These are phyloP conservation scores for Periophthalmodon schlosseri DNA, from an alignment of 2,113 vertebrate species.

Conservation along the genomic window DNA sequence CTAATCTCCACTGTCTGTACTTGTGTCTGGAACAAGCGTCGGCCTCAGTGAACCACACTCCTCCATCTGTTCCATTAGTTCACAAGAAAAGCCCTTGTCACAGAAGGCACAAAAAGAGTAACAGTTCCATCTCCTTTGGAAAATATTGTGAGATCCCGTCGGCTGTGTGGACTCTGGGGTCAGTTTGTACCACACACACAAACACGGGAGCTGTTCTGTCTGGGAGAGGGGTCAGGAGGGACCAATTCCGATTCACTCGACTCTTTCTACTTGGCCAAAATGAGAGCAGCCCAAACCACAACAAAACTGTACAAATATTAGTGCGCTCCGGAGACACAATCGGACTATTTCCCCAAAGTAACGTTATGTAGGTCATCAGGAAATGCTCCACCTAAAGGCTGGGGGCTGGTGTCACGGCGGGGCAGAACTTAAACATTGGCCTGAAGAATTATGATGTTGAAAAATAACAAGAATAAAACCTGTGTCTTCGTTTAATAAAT, in stretches of 20 bases:
- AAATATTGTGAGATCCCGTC: slow-evolving; percentile 66
- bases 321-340: not conserved
- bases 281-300: not conserved
- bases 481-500: too few species aligned
- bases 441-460: not conserved
- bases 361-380: not conserved
- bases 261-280: slow-evolving; percentile 1
- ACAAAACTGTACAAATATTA: slow-evolving; percentile 12
- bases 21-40: slow-evolving; percentile 2
- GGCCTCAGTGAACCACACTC: slow-evolving; percentile 48
- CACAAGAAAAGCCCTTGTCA: slow-evolving; percentile 44
- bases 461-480: too few species aligned
- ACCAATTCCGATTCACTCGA: slow-evolving; percentile 34
- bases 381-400: slow-evolving; percentile 3
- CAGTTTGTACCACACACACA: slow-evolving; percentile 57
- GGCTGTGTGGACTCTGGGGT: slow-evolving; percentile 56
- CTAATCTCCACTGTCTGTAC: slow-evolving; percentile 21
- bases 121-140: slow-evolving; percentile 66
- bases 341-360: not conserved
- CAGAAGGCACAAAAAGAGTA: slow-evolving; percentile 55
- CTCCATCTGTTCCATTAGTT: slow-evolving; percentile 53
- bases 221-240: slow-evolving; percentile 44
- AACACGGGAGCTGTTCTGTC: slow-evolving; percentile 67
- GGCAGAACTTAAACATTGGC: not conserved
- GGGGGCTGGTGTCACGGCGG: not conserved